Percentiles rank a stretch among this genome's conserved stretches.
Evolutionary conservation across 2,888 invertebrate genomes (phyloP).

Genomic region (Mellilla xanthometata): DNA sequence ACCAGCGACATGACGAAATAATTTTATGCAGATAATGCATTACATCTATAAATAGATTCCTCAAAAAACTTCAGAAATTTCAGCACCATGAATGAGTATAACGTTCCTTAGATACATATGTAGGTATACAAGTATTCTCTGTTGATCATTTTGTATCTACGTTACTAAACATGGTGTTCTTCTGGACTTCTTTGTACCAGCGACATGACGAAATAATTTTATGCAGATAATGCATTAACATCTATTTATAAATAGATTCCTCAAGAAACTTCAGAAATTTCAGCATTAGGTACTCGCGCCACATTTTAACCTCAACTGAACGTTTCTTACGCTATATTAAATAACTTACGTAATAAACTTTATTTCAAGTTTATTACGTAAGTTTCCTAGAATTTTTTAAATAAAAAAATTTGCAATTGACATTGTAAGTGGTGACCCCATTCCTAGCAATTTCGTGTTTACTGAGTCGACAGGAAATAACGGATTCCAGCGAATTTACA

Average conservation of each 20-base stretch:
- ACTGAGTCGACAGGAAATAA: conserved; percentile 5
- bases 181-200: conserved; percentile 44
- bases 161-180: conserved; percentile 16
- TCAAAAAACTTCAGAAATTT: no score
- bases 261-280: no score
- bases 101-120: conserved; percentile 27
- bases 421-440: background rate
- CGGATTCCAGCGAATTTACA: conserved; percentile 18
- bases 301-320: no score
- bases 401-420: background rate
- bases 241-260: no score
- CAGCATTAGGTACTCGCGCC: no score
- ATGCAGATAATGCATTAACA: no score
- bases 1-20: conserved; percentile 37
- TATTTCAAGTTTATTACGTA: no score
- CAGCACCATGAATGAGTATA: conserved; percentile 35
- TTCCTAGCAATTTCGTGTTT: background rate
- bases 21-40: no score
- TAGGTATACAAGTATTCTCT: conserved; percentile 8
- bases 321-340: no score
- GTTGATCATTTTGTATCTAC: conserved; percentile 8
- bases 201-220: conserved; percentile 43
- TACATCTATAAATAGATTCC: no score
- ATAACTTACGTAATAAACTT: no score
- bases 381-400: no score